Percentiles rank a stretch among this genome's conserved stretches.
Evolutionary conservation across 1,140 invertebrate genomes (phyloP).

Genomic region (Polyergus mexicanus): DNA sequence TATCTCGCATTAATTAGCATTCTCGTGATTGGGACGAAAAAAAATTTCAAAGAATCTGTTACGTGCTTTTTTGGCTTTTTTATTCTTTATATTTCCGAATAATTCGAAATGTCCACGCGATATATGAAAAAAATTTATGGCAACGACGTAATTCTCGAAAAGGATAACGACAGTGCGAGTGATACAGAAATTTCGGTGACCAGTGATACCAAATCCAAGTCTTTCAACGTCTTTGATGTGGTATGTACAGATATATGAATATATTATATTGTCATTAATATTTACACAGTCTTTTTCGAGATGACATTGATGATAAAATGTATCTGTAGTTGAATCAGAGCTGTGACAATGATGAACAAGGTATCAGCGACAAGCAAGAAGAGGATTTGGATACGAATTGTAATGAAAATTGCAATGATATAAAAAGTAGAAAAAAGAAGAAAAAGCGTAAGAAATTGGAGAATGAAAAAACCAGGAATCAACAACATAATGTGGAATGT

Average conservation of each 20-base stretch:
- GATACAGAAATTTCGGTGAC: constrained; percentile 55
- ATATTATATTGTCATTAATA: neutral
- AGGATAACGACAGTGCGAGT: constrained; percentile 44
- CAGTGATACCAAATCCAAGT: constrained; percentile 62
- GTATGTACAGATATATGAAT: constrained; percentile 50
- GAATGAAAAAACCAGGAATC: constrained; percentile 78
- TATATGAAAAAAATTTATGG: constrained; percentile 76
- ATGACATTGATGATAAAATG: neutral
- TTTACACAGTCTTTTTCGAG: neutral
- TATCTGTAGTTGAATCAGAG: constrained; percentile 62
- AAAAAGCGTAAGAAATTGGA: constrained; percentile 87
- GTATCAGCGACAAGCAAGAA: constrained; percentile 31
- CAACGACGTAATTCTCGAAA: constrained; percentile 39
- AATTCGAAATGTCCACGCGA: constrained; percentile 71
- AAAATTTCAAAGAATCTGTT: neutral
- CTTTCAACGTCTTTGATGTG: constrained; percentile 70
- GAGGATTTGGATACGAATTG: constrained; percentile 19
- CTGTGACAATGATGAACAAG: constrained; percentile 35
- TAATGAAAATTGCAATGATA: neutral
- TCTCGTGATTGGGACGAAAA: neutral
- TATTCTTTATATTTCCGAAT: neutral
- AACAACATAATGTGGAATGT: constrained; percentile 86
- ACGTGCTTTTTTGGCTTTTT: neutral
- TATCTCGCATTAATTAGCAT: neutral
- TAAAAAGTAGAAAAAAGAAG: constrained; percentile 87